Base-by-base conservation (phyloP, 2,113 vertebrate species). In the Solenodon paradoxus region DNA sequence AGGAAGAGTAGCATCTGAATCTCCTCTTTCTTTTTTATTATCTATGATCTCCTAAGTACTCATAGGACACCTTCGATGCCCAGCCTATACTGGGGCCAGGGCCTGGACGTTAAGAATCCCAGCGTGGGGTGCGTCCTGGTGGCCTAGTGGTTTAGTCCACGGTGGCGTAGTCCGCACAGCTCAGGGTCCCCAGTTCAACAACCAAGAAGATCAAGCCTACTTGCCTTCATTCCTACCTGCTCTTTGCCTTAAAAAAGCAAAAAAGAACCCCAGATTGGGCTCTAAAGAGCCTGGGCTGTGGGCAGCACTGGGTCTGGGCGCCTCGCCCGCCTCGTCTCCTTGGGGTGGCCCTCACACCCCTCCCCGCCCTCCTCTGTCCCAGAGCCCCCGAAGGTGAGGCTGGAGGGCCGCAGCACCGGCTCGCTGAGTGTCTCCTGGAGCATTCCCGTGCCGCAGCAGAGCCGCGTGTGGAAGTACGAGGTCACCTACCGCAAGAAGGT, bases 401-500 rank as follows among this genome's bases (percentile, higher is more conserved):
- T 99, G 97, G 99, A 99, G 0, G 98, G 98, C 35, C 98, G 98
- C 26, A 98, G 98, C 0, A 94, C 98, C 95, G 99, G 98, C 94
- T 99, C 98, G 26, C 96, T 99, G 92, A 98, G 98, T 0, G 97
- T 99, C 15, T 99, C 99, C 94, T 99, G 99, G 99, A 98, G 98
- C 0, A 98, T 99, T 4, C 98, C 99, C 0, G 98, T 83, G 0
- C 98, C 98, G 0, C 98, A 98, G 96, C 98, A 98, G 72, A 97
- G 96, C 49, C 98, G 98, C 0, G 97, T 99, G 91, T 97, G 98
- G 96, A 99, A 98, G 86, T 99, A 99, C 0, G 98, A 99, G 94
- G 98, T 99, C 75, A 99, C 98, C 96, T 99, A 99, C 97, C 99
- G 99, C 94, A 99, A 99, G 97, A 99, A 99, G 99, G 99, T 99